phyloP scores from a whole-genome alignment of 2,113 vertebrate species.

The Empidonax alnorum region DNA sequence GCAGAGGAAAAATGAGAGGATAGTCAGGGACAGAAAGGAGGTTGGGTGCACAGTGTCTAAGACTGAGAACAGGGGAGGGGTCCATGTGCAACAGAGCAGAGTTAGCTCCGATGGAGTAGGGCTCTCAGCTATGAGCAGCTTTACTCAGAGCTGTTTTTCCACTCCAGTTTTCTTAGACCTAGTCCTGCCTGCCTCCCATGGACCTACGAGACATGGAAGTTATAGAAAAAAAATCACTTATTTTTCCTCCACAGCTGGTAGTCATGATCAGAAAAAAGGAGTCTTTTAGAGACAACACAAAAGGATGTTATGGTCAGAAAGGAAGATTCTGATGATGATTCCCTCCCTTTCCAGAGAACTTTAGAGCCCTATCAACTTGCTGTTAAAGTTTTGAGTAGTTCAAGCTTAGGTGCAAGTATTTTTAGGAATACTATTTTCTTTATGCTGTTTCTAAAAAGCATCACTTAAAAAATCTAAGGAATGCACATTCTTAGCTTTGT shows the following conservation, averaged over 20 bases:
- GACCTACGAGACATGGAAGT: not conserved
- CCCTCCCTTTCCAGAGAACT: not conserved
- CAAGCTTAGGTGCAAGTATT: not conserved
- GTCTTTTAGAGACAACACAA: not conserved
- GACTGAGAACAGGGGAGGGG: not conserved
- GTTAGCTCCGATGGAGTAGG: not conserved
- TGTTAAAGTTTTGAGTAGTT: not conserved
- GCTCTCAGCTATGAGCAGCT: not conserved
- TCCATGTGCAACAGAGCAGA: not conserved
- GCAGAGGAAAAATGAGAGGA: not conserved
- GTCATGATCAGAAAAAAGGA: not conserved
- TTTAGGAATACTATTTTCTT: not conserved
- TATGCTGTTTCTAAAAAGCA: not conserved
- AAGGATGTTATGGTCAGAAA: not conserved
- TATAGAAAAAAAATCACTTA: not conserved
- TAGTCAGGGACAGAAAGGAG: not conserved
- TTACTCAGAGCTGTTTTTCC: not conserved
- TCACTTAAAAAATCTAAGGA: not conserved
- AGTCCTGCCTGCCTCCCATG: not conserved
- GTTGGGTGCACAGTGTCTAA: not conserved
- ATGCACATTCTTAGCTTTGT: not conserved
- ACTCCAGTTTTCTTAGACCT: not conserved
- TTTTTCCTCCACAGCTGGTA: not conserved
- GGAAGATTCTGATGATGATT: not conserved
- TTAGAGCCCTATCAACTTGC: not conserved